Evolutionary conservation across 2,797 vertebrate genomes (phyloP), one percentile per base, ranked within the genome.

Genomic region (Dipus sagitta): DNA sequence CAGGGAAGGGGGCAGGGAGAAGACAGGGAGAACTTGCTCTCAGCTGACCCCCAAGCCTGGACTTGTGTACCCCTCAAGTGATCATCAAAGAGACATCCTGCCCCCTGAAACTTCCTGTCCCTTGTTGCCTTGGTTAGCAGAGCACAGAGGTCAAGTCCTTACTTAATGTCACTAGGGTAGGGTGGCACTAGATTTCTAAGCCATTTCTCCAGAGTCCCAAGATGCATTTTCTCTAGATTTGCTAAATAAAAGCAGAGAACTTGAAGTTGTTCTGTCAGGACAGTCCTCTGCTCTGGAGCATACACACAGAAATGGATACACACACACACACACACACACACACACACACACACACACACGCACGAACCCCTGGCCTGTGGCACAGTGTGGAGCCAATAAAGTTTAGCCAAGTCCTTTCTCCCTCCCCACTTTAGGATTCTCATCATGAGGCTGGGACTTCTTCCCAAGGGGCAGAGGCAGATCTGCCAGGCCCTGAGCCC

Each of bases 291-390:
- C 32, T 34, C 86, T 20, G 21, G 52, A 24, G 34, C 62, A 20
- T 28, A 72, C n/a, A 15, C 6, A 13, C 0, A 62, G 3, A n/a
- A 4, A 15, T 9, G 18, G 26, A 5, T 6, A 17, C 47, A 10
- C 12, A 23, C 17, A 72, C 4, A 28, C 13, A 28, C 34, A 30
- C 24, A 6, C 15, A 24, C 17, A 52, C 23, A 24, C 21, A 52
- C 0, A 0, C 20, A 38, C 21, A 70, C 13, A 14, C 20, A 38
- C 34, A 64, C 32, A 28, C 30, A 47, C 0, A 0, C 17, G n/a
- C 32, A 72, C 12, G 11, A 4, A 12, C 38, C 30, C 76, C 52
- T 20, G 65, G 30, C 81, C 79, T 77, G 32, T 28, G 20, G 82
- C 32, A 52, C 4, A 21, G 38, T 2, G 42, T 15, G 2, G 23